Conservation (phyloP, 2,888 invertebrate species). For the Torymus aiolomorphi region DNA sequence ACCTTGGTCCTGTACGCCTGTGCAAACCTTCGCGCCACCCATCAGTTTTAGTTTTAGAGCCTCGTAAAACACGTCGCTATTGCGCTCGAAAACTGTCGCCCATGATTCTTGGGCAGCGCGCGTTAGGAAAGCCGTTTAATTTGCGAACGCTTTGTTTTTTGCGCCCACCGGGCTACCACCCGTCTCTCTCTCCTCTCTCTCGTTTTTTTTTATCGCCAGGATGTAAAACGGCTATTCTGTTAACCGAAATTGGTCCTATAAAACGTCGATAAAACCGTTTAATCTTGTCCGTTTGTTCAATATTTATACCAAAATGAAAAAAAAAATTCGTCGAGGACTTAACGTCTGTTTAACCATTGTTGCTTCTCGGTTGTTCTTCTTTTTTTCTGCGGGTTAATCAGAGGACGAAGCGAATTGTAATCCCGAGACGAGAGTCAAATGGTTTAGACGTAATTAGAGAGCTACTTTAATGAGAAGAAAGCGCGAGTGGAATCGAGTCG, state of each 20-base stretch:
- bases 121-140: conserved; percentile 27
- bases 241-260: neutral
- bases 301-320: neutral
- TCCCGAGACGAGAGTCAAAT: conserved; percentile 37
- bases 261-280: too few species aligned
- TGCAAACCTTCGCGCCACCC: neutral
- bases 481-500: conserved; percentile 4
- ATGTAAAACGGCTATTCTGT: neutral
- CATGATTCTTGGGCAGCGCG: conserved; percentile 8
- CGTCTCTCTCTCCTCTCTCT: neutral
- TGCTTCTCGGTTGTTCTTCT: neutral
- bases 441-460: conserved; percentile 54
- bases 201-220: neutral
- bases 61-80: conserved; percentile 44
- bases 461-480: conserved; percentile 52
- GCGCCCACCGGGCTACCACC: too few species aligned
- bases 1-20: neutral
- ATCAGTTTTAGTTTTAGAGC: conserved; percentile 45
- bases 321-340: too few species aligned
- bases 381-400: neutral
- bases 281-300: neutral
- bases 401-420: conserved; percentile 6
- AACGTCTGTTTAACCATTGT: too few species aligned
- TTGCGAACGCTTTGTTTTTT: conserved; percentile 22
- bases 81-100: conserved; percentile 34